Evolutionary conservation across 2,113 vertebrate species (phyloP), one percentile per base, ranked within the genome.

Genomic region (Gadus macrocephalus): DNA sequence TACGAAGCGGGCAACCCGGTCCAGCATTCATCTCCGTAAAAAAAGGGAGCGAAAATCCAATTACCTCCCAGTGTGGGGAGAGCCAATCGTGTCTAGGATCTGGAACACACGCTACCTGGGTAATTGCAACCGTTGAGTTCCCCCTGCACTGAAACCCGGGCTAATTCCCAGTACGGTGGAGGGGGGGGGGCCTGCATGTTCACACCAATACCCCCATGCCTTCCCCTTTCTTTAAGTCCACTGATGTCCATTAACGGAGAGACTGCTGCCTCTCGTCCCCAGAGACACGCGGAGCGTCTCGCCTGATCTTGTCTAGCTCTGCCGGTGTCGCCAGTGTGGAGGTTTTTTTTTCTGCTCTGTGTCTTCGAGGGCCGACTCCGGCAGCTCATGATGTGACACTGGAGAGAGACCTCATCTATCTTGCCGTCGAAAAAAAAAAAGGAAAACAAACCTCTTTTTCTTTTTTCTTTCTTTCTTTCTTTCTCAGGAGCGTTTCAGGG

Each of bases 41-140:
- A 85, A 78, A 84, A 82, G 68, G 76, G 80, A 75, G 82, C 71
- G 42, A 74, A 81, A 87, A 88, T 88, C 85, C 88, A 87, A 86
- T 89, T 86, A 83, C 70, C 72, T 77, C 66, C 65, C 20, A 2
- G 67, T 12, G 66, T 49, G 42, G 38, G 5, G 16, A 64, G 66
- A 25, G 53, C 61, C 63, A 62, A 84, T 83, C 85, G 59, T 62
- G 59, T 66, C 68, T 31, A 76, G 81, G 76, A 85, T 80, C 78
- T 76, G 69, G 72, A 76, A 72, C 83, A 75, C 78, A 74, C 73
- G 53, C 74, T 55, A 70, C 27, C 72, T 6, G 58, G 68, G 73
- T 80, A 84, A 85, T 85, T 76, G 81, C 70, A 2, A 49, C 42
- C 68, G 70, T 28, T 74, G 74, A 76, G 71, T 67, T 67, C 74